Percentiles rank a stretch among this genome's conserved stretches.
Conservation (phyloP, 2,888 invertebrate genomes). For the Tanypteryx hageni region DNA sequence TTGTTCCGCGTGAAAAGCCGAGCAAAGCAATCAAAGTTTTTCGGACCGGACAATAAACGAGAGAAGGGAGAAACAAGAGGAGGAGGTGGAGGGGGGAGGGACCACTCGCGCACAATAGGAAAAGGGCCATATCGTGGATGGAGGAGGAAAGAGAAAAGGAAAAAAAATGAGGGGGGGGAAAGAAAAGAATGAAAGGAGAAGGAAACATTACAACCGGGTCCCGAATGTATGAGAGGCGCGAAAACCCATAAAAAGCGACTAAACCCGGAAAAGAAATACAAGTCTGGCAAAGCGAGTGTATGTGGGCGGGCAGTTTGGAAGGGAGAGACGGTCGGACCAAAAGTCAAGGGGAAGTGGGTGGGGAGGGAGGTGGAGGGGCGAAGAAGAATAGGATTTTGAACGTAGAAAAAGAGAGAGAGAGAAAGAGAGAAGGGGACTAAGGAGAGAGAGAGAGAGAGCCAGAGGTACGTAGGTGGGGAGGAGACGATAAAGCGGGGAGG, state of each 20-base stretch:
- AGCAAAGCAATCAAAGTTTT: conserved; percentile 56
- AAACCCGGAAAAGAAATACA: conserved; percentile 54
- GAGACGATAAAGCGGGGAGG: background rate
- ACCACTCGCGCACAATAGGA: background rate
- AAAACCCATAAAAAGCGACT: conserved; percentile 55
- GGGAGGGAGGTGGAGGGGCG: background rate
- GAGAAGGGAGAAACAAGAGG: background rate
- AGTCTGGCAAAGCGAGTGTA: conserved; percentile 16
- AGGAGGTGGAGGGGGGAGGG: background rate
- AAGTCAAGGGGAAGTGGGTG: background rate
- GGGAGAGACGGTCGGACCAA: background rate
- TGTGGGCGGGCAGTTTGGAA: conserved; percentile 35
- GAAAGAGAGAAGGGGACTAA: background rate
- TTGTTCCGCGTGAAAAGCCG: conserved; percentile 41
- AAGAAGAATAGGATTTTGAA: background rate
- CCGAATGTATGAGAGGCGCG: conserved; percentile 60
- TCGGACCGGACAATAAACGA: conserved; percentile 13
- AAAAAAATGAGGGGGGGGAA: conserved; percentile 23
- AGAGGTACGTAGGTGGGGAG: conserved; percentile 27
- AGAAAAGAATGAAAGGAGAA: conserved; percentile 16
- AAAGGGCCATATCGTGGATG: background rate
- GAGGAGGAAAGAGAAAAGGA: background rate
- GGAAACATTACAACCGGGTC: conserved; percentile 56
- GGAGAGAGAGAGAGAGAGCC: too few species aligned
- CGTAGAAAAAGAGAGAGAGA: background rate